These are phyloP conservation scores for Elephas maximus DNA, from an alignment of 2,113 vertebrate species.

Conservation along the genomic window DNA sequence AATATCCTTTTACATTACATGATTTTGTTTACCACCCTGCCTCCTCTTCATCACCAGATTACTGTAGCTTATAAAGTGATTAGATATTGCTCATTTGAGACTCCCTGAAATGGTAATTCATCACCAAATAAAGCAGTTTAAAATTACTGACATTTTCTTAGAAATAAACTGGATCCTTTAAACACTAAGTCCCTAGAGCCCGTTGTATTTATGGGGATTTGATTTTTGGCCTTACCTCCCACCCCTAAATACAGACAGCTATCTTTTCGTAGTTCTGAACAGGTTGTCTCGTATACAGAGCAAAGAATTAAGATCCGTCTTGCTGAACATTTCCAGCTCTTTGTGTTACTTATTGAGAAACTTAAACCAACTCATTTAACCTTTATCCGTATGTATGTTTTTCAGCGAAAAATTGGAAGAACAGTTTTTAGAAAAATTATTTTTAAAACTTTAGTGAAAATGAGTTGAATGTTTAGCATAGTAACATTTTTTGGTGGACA, in stretches of 20 bases:
- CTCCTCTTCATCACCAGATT: background rate
- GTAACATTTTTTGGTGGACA: background rate
- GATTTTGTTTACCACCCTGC: slow-evolving; percentile 32
- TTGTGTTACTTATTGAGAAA: slow-evolving; percentile 38
- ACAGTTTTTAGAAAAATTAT: slow-evolving; percentile 41
- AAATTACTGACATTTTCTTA: slow-evolving; percentile 7
- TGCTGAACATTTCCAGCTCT: background rate
- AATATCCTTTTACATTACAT: background rate
- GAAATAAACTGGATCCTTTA: slow-evolving; percentile 18
- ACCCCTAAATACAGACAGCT: background rate
- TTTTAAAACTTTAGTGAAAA: slow-evolving; percentile 56
- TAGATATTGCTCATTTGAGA: background rate
- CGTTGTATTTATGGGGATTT: slow-evolving; percentile 8
- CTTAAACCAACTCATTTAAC: background rate
- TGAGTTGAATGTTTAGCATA: background rate
- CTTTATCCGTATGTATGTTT: background rate
- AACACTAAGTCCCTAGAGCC: background rate
- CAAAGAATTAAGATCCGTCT: slow-evolving; percentile 5
- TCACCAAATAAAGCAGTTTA: slow-evolving; percentile 48
- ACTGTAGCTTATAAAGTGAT: background rate
- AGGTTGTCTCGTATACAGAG: background rate
- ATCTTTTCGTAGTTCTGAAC: slow-evolving; percentile 12
- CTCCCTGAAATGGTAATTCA: slow-evolving; percentile 21
- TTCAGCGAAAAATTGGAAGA: slow-evolving; percentile 40
- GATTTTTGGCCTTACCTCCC: background rate